phyloP scores from a whole-genome alignment of 2,113 vertebrate species.

The Sinocyclocheilus grahami region DNA sequence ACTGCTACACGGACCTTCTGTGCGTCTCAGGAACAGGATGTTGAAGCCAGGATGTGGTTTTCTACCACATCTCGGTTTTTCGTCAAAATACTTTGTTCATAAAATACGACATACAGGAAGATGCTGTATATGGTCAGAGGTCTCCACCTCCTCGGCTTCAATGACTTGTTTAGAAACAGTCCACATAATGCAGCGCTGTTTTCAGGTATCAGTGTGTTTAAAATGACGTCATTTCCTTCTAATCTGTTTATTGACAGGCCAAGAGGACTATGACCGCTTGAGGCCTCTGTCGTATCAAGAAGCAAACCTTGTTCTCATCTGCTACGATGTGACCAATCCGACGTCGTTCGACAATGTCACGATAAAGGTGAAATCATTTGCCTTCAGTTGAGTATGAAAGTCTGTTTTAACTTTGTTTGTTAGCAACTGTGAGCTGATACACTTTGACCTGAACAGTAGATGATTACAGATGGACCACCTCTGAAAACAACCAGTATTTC shows the following conservation, averaged over 20 bases:
- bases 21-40: conserved; percentile 68
- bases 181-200: not conserved
- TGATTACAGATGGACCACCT: not conserved
- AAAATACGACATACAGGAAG: not conserved
- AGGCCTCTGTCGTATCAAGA: conserved; percentile 94
- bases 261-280: conserved; percentile 94
- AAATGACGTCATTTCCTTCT: not conserved
- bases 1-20: conserved; percentile 27
- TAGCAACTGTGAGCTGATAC: not conserved
- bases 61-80: conserved; percentile 16
- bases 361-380: conserved; percentile 83
- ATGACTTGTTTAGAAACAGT: conserved; percentile 10
- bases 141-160: not conserved
- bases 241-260: conserved; percentile 77
- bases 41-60: conserved; percentile 75
- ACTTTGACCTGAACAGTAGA: conserved; percentile 3
- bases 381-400: not conserved
- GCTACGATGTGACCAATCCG: conserved; percentile 96
- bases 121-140: not conserved
- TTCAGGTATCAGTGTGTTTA: not conserved
- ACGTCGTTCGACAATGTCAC: conserved; percentile 91
- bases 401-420: not conserved
- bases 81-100: conserved; percentile 7
- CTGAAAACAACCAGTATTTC: not conserved
- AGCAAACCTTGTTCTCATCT: conserved; percentile 86